Conservation (phyloP, 1,140 invertebrate species). For the Heterodera carotae region DNA sequence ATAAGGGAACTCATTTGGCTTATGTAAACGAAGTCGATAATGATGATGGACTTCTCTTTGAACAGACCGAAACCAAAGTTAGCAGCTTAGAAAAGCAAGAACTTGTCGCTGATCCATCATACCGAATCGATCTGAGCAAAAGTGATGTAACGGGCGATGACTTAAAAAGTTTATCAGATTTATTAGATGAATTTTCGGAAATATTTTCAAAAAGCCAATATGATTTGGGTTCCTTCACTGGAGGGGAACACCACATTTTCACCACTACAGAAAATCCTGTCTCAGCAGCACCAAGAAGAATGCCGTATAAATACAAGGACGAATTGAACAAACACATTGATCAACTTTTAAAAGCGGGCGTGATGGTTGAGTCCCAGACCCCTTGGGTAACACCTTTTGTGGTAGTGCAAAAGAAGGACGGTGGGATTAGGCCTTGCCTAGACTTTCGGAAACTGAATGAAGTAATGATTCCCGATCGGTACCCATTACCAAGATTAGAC, state of each 20-base stretch:
- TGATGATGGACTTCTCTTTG: background rate
- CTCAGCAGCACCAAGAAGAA: background rate
- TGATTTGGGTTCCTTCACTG: constrained; percentile 5
- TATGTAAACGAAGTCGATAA: background rate
- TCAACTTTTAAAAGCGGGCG: background rate
- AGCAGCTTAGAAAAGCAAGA: background rate
- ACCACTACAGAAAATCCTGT: constrained; percentile 23
- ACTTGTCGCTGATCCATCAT: background rate
- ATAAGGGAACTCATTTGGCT: background rate
- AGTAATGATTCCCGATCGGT: constrained; percentile 66
- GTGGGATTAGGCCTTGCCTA: constrained; percentile 62
- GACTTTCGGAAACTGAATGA: constrained; percentile 68
- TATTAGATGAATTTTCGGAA: constrained; percentile 11
- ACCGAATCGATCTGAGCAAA: background rate
- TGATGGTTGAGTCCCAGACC: constrained; percentile 19
- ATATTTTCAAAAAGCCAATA: constrained; percentile 11
- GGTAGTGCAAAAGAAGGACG: constrained; percentile 23
- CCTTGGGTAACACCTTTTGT: constrained; percentile 13
- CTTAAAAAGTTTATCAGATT: background rate
- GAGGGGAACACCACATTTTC: background rate
- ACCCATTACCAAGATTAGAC: constrained; percentile 69
- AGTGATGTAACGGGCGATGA: background rate
- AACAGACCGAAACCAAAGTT: background rate
- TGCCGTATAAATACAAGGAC: constrained; percentile 16
- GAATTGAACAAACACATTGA: too few species aligned